phyloP scores from a whole-genome alignment of 2,113 vertebrate species.

The Philantomba maxwellii region DNA sequence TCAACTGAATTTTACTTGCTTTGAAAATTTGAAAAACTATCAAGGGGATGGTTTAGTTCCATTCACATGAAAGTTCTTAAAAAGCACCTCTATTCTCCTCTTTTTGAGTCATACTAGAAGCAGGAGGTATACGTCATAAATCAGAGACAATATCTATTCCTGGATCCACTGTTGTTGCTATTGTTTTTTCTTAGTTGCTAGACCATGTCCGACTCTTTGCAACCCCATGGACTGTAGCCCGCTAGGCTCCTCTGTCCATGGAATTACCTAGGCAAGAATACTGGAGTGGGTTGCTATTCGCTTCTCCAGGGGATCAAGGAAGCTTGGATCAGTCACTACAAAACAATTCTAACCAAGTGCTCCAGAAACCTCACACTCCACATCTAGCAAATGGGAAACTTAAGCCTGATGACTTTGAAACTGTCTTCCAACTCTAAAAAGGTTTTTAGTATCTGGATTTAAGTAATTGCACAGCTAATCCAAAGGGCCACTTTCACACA shows the following conservation, averaged over 20 bases:
- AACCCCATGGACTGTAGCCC: neutral
- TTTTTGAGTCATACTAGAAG: neutral
- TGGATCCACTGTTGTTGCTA: neutral
- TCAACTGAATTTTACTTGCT: neutral
- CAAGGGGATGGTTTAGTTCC: too few species aligned
- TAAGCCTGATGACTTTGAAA: neutral
- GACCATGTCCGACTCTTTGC: neutral
- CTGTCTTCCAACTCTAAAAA: neutral
- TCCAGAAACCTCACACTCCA: accelerated
- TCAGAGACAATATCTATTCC: neutral
- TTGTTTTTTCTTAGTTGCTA: neutral
- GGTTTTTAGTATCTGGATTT: neutral
- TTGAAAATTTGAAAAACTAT: neutral
- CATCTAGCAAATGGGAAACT: neutral
- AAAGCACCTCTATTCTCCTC: neutral
- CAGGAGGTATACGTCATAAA: neutral
- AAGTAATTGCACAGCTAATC: neutral
- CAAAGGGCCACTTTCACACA: neutral
- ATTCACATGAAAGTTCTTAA: neutral
- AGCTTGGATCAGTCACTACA: neutral
- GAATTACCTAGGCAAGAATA: neutral
- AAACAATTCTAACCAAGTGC: too few species aligned
- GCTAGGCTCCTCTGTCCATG: neutral
- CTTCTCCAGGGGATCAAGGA: neutral
- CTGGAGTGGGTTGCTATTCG: neutral